Evolutionary conservation across 2,113 vertebrate genomes (phyloP).

Genomic region (Aramus guarauna): DNA sequence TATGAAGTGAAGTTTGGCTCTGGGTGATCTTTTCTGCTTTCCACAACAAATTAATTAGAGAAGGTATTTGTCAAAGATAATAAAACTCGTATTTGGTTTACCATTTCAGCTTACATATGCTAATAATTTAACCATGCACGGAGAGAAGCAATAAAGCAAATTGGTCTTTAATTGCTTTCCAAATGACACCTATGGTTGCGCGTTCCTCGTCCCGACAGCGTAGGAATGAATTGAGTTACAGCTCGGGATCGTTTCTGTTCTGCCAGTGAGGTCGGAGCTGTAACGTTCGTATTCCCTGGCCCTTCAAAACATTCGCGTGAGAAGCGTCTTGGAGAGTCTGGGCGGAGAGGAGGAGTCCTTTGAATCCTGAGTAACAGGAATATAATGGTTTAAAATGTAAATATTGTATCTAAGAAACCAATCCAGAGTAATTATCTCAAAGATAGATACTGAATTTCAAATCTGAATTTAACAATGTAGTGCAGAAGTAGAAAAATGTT

Average conservation of each 20-base stretch:
- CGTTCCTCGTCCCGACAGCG: neutral
- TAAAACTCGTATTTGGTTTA: neutral
- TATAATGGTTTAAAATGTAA: neutral
- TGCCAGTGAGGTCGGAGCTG: neutral
- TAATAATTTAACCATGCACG: neutral
- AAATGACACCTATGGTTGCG: neutral
- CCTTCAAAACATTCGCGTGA: neutral
- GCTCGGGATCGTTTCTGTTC: neutral
- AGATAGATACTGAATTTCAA: neutral
- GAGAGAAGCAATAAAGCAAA: neutral
- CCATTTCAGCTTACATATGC: neutral
- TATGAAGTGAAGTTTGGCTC: neutral
- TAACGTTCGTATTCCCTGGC: neutral
- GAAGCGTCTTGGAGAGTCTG: neutral
- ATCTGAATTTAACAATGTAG: neutral
- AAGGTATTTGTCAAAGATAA: neutral
- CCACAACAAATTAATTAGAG: neutral
- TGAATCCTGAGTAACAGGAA: neutral
- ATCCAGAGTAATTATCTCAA: neutral
- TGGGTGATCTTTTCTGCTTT: neutral
- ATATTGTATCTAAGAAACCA: neutral
- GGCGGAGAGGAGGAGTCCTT: neutral
- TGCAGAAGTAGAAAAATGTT: neutral
- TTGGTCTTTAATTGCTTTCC: neutral
- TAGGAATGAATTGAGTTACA: neutral